phyloP scores from a whole-genome alignment of 35 echinoderm and acorn worm species.

The Diadema setosum region DNA sequence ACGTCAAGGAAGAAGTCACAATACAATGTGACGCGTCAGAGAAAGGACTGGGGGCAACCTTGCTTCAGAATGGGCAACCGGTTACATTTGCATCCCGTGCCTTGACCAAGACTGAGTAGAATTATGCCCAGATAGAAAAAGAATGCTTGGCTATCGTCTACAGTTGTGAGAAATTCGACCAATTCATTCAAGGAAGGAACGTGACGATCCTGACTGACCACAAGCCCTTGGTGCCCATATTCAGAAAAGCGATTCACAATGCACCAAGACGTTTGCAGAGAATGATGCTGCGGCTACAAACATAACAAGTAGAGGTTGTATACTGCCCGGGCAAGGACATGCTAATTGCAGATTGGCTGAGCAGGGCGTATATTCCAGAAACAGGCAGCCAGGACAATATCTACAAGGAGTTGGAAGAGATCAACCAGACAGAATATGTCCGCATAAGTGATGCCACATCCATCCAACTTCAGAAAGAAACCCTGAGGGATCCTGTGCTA shows the following conservation, averaged over 20 bases:
- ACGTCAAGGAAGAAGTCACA: too few relatives aligned
- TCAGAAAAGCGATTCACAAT: too few relatives aligned
- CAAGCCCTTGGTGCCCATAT: too few relatives aligned
- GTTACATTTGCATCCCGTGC: conserved; percentile 55
- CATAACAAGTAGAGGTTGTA: background rate
- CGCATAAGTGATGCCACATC: background rate
- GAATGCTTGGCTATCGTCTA: conserved; percentile 55
- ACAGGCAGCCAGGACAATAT: background rate
- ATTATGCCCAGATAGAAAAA: conserved; percentile 87
- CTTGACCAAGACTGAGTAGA: conserved; percentile 40
- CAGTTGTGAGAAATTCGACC: conserved; percentile 56
- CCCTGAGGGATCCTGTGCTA: background rate
- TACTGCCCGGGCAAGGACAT: background rate
- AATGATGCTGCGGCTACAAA: too few relatives aligned
- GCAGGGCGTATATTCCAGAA: conserved; percentile 1
- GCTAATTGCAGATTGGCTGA: conserved; percentile 14
- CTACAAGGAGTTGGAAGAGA: conserved; percentile 21
- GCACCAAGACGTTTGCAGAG: too few relatives aligned
- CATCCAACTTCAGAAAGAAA: too few relatives aligned
- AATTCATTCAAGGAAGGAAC: conserved; percentile 50
- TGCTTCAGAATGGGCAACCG: conserved; percentile 20
- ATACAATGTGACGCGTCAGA: too few relatives aligned
- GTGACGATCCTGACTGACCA: too few relatives aligned
- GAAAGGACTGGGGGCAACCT: too few relatives aligned
- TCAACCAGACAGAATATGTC: conserved; percentile 1